Evolutionary conservation across 2,113 vertebrate species (phyloP).

Genomic region (Girardinichthys multiradiatus): DNA sequence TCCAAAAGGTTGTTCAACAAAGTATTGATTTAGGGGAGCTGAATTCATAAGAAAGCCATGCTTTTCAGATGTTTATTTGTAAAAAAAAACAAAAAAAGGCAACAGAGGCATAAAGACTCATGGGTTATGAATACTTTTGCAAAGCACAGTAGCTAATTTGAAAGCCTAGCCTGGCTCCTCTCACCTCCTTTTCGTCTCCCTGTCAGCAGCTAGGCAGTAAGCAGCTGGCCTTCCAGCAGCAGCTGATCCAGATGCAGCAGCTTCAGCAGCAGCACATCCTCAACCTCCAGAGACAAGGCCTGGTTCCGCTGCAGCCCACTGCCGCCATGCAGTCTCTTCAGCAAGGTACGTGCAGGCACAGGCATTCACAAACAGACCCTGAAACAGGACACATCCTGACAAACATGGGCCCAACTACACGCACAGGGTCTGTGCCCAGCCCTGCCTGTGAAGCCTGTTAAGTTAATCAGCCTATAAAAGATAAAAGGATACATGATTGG

Average conservation of each 20-base stretch:
- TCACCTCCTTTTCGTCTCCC: neutral
- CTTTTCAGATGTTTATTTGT: no score
- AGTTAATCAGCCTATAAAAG: constrained; percentile 85
- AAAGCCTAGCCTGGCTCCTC: neutral
- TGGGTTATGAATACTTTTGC: neutral
- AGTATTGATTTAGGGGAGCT: no score
- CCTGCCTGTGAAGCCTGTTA: constrained; percentile 82
- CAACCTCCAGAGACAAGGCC: constrained; percentile 97
- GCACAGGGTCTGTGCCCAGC: constrained; percentile 33
- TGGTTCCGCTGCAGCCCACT: constrained; percentile 91
- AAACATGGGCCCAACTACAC: constrained; percentile 24
- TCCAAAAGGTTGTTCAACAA: no score
- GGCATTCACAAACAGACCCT: constrained; percentile 9
- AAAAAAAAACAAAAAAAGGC: neutral
- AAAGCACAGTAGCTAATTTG: neutral
- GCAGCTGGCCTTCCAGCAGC: constrained; percentile 99
- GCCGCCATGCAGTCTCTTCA: constrained; percentile 93
- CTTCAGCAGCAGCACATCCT: constrained; percentile 98
- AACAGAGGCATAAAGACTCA: neutral
- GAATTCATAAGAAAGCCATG: no score
- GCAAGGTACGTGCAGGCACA: constrained; percentile 84
- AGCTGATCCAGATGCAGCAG: constrained; percentile 99
- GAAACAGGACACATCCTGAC: constrained; percentile 21
- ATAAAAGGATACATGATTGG: constrained; percentile 82
- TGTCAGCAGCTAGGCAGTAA: constrained; percentile 92